Evolutionary conservation across 2,113 vertebrate species (phyloP), one percentile per base, ranked within the genome.

Genomic region (Brevimyrus niger): DNA sequence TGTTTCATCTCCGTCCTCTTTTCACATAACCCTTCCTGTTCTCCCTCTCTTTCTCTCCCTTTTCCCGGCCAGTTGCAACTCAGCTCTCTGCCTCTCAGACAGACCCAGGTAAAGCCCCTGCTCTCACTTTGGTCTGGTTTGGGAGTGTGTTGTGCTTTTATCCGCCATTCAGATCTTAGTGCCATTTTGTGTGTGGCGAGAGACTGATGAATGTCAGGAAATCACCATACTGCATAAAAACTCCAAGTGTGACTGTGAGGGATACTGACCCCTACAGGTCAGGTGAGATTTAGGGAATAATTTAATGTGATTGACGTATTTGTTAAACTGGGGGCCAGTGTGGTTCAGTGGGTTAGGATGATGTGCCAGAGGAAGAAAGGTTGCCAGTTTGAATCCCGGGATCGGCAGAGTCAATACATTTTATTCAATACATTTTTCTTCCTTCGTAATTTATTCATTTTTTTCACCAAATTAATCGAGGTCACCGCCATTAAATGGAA

Each of bases 41-140:
- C 94, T 94, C 89, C 96, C 91, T 94, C 94, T 94, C 92, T 89
- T 42, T 42, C 87, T 89, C 53, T 76, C 50, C 31, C 69, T 90
- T 90, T 87, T n/a, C 87, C 90, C 91, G 96, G 97, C 97, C 96
- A 90, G 87, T 96, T 95, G 58, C 80, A 82, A 10, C n/a, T 27
- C 35, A 96, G 96, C 94, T 95, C 93, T 93, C 96, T 95, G 94
- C 96, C 95, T 96, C 95, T 92, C 96, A 97, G 94, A 96, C 94
- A 93, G 98, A 97, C 97, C 98, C 97, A 96, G 95, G 92, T 84
- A 84, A 11, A 23, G 82, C 19, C 21, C 38, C 80, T 23, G 35
- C 35, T 84, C 80, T 42, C n/a, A n/a, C n/a, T n/a, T n/a, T n/a
- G n/a, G n/a, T n/a, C n/a, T 19, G 42, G 17, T 47, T 3, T 27